A percentile compares a stretch with the other conserved stretches of the same genome.
phyloP scores from a whole-genome alignment of 2,888 invertebrate species.

The Tachina grossa region DNA sequence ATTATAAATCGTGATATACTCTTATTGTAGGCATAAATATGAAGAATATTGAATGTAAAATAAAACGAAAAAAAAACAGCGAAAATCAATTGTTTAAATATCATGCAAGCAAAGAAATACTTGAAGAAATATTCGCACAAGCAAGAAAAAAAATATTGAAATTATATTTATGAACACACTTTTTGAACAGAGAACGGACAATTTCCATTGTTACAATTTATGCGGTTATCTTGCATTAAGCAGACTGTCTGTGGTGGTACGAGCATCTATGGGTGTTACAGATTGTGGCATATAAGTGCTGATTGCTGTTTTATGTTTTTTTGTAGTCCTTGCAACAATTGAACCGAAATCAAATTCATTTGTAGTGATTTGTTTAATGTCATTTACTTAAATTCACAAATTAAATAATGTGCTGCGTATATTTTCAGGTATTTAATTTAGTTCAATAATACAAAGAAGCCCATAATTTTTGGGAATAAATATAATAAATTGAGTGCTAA shows the following conservation, averaged over 20 bases:
- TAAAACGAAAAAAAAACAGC: constrained; percentile 10
- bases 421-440: neutral
- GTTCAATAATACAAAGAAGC: too few relatives aligned
- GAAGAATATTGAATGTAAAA: constrained; percentile 63
- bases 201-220: constrained; percentile 49
- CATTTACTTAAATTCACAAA: neutral
- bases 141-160: neutral
- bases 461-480: too few relatives aligned
- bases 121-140: constrained; percentile 12
- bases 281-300: constrained; percentile 57
- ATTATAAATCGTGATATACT: constrained; percentile 69
- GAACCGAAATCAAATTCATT: constrained; percentile 19
- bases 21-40: constrained; percentile 60
- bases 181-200: constrained; percentile 38
- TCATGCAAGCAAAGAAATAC: constrained; percentile 27
- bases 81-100: constrained; percentile 65
- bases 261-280: constrained; percentile 53
- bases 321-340: constrained; percentile 21
- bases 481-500: neutral
- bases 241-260: constrained; percentile 13
- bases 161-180: constrained; percentile 60
- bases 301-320: constrained; percentile 21
- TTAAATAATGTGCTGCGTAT: neutral
- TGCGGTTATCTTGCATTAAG: constrained; percentile 15
- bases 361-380: constrained; percentile 11